Base-by-base conservation (phyloP, 2,113 vertebrate genomes). In the Callorhinus ursinus region DNA sequence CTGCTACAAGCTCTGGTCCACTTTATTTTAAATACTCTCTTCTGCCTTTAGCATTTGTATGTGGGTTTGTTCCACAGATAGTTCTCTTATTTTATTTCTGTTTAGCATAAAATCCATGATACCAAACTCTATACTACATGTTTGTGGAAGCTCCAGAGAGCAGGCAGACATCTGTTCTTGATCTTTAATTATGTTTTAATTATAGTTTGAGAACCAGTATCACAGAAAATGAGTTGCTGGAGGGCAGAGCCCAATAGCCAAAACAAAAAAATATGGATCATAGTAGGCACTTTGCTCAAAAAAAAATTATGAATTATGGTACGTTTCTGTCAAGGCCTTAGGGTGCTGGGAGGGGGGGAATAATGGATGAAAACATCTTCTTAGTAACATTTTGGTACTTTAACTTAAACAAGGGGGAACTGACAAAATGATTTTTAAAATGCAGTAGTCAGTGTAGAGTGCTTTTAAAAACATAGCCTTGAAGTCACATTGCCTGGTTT, bases 141-240 rank as follows among this genome's bases (percentile, higher is more conserved):
- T 91, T 46, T 2, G 0, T 46, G 26, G 91, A 97, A 92, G 95
- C 85, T 94, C 90, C 0, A 0, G 26, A 77, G 51, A 94, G 93
- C 22, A 90, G 76, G 90, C 87, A 0, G 1, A 96, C 90, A 57
- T 97, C 95, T 96, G 90, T 94, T 97, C 97, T 97, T 95, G 92
- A 97, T 96, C 80, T 98, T 97, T 97, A 92, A 96, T 96, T 97
- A 83, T 51, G 67, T 61, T 93, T 88, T 95, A 96, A 88, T 98
- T 97, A 83, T 82, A 55, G 96, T 88, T 95, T 90, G 72, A 97
- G 97, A 97, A 95, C 85, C 88, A 69, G 95, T 82, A 90, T 93
- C 96, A 95, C 76, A 85, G 96, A 95, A 97, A 96, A 92, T 67
- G 28, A 97, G 85, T 82, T 81, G 71, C 92, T 88, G 11, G 72